Evolutionary conservation across 2,113 vertebrate genomes (phyloP).

Genomic region (Lontra canadensis): DNA sequence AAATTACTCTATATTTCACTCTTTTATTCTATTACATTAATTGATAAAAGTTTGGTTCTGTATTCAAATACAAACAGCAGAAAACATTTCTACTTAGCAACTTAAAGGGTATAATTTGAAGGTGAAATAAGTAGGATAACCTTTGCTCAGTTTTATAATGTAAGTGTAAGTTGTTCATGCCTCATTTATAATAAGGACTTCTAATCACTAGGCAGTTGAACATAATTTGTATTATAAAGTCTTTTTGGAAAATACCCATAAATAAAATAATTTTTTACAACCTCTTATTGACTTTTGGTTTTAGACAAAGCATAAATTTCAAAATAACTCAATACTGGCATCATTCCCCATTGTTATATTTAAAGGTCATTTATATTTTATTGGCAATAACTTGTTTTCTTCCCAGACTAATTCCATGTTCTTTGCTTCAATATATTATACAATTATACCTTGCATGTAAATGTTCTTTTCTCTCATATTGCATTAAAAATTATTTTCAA

Average conservation of each 20-base stretch:
- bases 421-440: constrained; percentile 15
- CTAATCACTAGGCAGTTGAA: not conserved
- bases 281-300: not conserved
- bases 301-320: not conserved
- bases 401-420: not conserved
- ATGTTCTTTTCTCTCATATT: not conserved
- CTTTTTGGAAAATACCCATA: not conserved
- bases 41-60: not conserved
- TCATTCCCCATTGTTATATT: not conserved
- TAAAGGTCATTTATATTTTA: constrained; percentile 48
- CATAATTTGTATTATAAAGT: not conserved
- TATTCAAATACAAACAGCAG: not conserved
- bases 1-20: not conserved
- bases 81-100: not conserved
- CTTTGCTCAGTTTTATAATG: not conserved
- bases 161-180: not conserved
- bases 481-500: not conserved
- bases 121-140: not conserved
- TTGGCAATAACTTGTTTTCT: constrained; percentile 35
- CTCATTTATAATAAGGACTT: not conserved
- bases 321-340: not conserved
- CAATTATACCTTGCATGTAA: not conserved
- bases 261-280: not conserved
- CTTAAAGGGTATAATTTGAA: not conserved
- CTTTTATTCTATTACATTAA: not conserved